These are phyloP conservation scores for Neolamprologus variostigma DNA, from an alignment of 2,113 vertebrate genomes.

Conservation along the genomic window DNA sequence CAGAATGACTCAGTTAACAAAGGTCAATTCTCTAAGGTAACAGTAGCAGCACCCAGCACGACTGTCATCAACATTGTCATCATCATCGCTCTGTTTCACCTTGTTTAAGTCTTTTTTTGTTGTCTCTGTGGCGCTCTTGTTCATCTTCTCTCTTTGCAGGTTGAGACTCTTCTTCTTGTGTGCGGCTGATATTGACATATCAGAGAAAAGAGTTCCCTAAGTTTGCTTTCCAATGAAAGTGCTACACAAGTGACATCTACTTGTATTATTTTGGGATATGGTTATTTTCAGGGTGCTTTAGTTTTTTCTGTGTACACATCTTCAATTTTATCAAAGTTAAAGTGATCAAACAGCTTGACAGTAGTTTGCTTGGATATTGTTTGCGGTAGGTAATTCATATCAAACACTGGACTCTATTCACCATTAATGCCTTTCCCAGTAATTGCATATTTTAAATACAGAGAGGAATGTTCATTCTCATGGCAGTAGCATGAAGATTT, in stretches of 20 bases:
- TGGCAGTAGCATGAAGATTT: background rate
- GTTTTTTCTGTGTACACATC: background rate
- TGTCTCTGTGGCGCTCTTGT: background rate
- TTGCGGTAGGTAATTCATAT: background rate
- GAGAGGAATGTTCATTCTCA: background rate
- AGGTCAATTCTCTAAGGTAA: slow-evolving; percentile 15
- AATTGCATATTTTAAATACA: background rate
- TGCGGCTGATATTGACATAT: background rate
- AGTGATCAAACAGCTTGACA: background rate
- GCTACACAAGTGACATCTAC: background rate
- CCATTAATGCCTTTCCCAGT: background rate
- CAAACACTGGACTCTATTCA: background rate
- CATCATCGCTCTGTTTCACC: background rate
- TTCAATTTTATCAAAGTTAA: background rate
- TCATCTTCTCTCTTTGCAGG: background rate
- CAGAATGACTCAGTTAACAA: background rate
- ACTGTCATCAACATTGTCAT: background rate
- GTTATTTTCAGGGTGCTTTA: background rate
- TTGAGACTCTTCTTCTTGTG: background rate
- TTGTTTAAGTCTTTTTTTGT: background rate
- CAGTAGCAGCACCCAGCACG: background rate
- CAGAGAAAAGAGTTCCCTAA: background rate
- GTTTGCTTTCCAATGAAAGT: background rate
- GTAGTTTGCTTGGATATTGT: background rate
- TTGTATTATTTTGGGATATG: background rate